These are phyloP conservation scores for Parnassius mnemosyne DNA, from an alignment of 2,888 invertebrate genomes.

Conservation along the genomic window DNA sequence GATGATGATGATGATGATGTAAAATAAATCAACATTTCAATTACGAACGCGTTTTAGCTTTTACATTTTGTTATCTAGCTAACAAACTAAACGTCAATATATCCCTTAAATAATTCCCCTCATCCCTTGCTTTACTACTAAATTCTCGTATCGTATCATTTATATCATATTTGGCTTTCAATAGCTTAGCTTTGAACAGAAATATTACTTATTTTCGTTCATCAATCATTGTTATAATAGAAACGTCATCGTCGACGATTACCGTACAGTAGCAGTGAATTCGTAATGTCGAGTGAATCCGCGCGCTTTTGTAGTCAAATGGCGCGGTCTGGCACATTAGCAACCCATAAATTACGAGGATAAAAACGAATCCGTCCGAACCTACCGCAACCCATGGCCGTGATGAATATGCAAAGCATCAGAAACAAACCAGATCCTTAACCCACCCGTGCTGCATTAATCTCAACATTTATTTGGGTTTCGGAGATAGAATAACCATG, in stretches of 20 bases:
- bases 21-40: too few species aligned
- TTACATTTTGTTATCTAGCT: too few species aligned
- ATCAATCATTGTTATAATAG: background rate
- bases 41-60: too few species aligned
- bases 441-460: constrained; percentile 5
- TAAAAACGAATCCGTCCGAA: constrained; percentile 49
- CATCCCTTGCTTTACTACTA: too few species aligned
- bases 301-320: constrained; percentile 19
- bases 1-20: too few species aligned
- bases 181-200: too few species aligned
- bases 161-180: too few species aligned
- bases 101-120: too few species aligned
- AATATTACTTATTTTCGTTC: too few species aligned
- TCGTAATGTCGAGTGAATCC: constrained; percentile 12
- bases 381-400: constrained; percentile 46
- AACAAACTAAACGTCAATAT: too few species aligned
- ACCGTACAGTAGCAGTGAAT: constrained; percentile 6
- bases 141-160: too few species aligned
- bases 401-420: constrained; percentile 54
- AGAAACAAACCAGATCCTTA: constrained; percentile 35
- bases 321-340: constrained; percentile 24
- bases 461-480: background rate
- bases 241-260: constrained; percentile 7
- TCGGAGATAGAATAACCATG: background rate
- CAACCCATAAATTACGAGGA: constrained; percentile 34